A percentile compares a stretch with the other conserved stretches of the same genome.
phyloP scores from a whole-genome alignment of 2,113 vertebrate species.

The Melospiza georgiana region DNA sequence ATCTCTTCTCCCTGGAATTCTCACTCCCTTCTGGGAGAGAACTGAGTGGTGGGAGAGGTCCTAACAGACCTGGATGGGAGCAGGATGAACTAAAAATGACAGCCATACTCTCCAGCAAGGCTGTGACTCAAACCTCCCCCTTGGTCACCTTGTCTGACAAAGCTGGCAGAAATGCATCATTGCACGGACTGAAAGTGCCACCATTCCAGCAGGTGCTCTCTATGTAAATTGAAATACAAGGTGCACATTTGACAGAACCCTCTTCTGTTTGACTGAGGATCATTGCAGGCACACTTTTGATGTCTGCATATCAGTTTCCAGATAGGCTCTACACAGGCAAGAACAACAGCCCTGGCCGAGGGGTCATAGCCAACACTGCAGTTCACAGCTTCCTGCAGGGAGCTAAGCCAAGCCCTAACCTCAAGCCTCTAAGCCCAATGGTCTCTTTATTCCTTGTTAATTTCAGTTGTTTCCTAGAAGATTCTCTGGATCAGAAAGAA shows the following conservation, averaged over 20 bases:
- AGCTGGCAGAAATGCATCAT: neutral
- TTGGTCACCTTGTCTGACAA: neutral
- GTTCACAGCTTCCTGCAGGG: neutral
- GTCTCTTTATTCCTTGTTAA: neutral
- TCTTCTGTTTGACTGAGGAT: neutral
- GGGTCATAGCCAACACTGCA: accelerated
- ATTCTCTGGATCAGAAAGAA: neutral
- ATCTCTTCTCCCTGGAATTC: neutral
- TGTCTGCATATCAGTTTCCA: neutral
- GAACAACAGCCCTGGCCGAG: neutral
- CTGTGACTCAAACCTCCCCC: neutral
- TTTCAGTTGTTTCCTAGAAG: neutral
- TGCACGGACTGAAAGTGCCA: neutral
- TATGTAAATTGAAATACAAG: neutral
- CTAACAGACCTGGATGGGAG: neutral
- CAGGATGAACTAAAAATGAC: neutral
- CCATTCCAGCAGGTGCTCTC: neutral
- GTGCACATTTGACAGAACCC: accelerated
- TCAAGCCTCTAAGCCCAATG: neutral
- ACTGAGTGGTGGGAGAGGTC: neutral
- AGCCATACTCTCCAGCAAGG: neutral
- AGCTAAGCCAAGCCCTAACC: neutral
- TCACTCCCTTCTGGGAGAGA: neutral
- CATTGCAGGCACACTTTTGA: neutral
- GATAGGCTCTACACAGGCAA: neutral